Conservation (phyloP, 2,888 invertebrate genomes). For the Napeogenes inachia region DNA sequence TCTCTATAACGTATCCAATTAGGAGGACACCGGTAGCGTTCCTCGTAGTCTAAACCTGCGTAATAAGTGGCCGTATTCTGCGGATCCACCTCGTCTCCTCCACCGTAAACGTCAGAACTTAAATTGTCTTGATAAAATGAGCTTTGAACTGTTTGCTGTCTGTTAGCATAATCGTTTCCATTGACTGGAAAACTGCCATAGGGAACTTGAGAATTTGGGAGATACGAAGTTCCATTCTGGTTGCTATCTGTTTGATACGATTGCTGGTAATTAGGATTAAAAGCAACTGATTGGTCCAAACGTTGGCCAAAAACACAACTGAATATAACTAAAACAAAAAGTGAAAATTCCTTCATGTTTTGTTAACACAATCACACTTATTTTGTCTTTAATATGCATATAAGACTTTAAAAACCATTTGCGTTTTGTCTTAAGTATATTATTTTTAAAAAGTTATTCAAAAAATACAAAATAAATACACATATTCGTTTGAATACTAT, state of each 20-base stretch:
- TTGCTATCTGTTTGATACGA: conserved; percentile 47
- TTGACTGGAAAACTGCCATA: conserved; percentile 67
- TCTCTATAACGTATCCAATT: conserved; percentile 90
- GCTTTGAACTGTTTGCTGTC: conserved; percentile 50
- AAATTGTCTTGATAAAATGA: conserved; percentile 61
- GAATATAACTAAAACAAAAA: conserved; percentile 47
- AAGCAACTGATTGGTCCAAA: conserved; percentile 48
- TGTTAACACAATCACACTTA: conserved; percentile 35
- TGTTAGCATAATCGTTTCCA: conserved; percentile 49
- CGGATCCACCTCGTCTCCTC: conserved; percentile 60
- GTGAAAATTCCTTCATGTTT: conserved; percentile 56
- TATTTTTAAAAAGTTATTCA: neutral
- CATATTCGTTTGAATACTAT: conserved; percentile 3
- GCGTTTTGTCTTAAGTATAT: neutral
- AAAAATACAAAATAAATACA: neutral
- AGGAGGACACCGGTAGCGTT: conserved; percentile 83
- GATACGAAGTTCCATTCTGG: conserved; percentile 52
- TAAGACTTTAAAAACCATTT: neutral
- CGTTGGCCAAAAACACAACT: conserved; percentile 55
- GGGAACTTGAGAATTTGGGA: conserved; percentile 58
- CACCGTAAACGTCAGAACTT: conserved; percentile 53
- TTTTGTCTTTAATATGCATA: conserved; percentile 8
- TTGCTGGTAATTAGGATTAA: conserved; percentile 56
- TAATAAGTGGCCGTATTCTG: conserved; percentile 62
- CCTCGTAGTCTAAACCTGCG: conserved; percentile 65